Evolutionary conservation across 2,113 vertebrate genomes (phyloP), one percentile per base, ranked within the genome.

Genomic region (Tenrec ecaudatus): DNA sequence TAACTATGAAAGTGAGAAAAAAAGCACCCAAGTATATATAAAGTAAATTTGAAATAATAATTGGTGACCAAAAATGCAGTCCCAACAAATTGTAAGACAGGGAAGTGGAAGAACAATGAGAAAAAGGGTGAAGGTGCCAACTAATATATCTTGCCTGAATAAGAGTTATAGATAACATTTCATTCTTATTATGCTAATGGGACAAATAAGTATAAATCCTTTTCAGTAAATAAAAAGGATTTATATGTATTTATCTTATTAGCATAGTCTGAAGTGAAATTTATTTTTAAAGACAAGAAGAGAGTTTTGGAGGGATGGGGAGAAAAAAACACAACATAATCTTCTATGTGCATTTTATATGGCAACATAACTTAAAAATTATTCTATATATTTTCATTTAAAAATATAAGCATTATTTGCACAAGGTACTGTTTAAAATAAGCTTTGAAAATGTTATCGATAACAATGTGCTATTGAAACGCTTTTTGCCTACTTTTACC

Each of bases 151-250:
- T 80, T 83, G 47, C 27, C 15, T 84, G 68, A 88, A 43, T 33
- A 82, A 87, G 60, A 78, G 17, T 25, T 76, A 60, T 22, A 71
- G n/a, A 84, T 27, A 82, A 1, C 2, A 0, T 84, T 91, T 82
- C 75, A 78, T 86, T 92, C 33, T 86, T 31, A 94, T 76, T 87
- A 85, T 91, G 38, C 17, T 87, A 93, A 89, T 92, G 81, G 43
- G 14, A 79, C 88, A 93, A 87, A 69, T 73, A 96, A 66, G 15
- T 53, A 86, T 16, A 82, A 73, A 89, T 75, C 47, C 47, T 53
- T 53, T 53, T 53, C 47, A 53, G 9, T 53, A 53, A 62, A 62
- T 20, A 62, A 62, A 62, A 62, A 62, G 60, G 60, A 62, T 62
- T 62, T 62, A 62, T 62, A 62, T 19, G 7, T 62, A 23, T 62